Evolutionary conservation across 2,113 vertebrate species (phyloP).

Genomic region (Gila orcuttii): DNA sequence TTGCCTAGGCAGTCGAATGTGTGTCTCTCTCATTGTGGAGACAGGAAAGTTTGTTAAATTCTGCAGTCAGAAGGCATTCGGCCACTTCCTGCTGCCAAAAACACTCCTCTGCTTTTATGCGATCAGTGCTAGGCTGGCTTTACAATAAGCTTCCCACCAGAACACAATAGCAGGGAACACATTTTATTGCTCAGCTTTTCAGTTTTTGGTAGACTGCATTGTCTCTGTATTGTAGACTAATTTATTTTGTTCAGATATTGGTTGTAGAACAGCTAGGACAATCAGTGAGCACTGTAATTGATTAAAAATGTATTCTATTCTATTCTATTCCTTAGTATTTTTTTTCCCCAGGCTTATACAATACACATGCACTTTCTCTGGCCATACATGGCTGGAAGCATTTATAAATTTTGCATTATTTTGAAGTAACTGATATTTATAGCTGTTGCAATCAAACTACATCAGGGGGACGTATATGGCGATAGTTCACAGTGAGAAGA

Average conservation of each 20-base stretch:
- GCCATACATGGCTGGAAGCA: neutral
- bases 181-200: neutral
- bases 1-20: conserved; percentile 41
- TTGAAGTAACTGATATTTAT: neutral
- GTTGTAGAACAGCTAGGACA: neutral
- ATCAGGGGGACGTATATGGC: neutral
- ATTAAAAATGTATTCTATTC: neutral
- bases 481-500: neutral
- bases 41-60: conserved; percentile 38
- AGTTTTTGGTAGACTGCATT: neutral
- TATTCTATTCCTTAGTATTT: neutral
- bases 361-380: neutral
- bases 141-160: neutral
- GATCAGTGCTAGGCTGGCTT: conserved; percentile 17
- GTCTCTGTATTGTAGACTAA: neutral
- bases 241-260: conserved; percentile 8
- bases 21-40: conserved; percentile 29
- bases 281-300: neutral
- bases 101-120: neutral
- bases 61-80: conserved; percentile 20
- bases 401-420: neutral
- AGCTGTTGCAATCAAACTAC: neutral
- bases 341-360: neutral
- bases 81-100: neutral
- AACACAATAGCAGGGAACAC: neutral